phyloP scores from a whole-genome alignment of 2,888 invertebrate species.

The Drosophila nigricruria region DNA sequence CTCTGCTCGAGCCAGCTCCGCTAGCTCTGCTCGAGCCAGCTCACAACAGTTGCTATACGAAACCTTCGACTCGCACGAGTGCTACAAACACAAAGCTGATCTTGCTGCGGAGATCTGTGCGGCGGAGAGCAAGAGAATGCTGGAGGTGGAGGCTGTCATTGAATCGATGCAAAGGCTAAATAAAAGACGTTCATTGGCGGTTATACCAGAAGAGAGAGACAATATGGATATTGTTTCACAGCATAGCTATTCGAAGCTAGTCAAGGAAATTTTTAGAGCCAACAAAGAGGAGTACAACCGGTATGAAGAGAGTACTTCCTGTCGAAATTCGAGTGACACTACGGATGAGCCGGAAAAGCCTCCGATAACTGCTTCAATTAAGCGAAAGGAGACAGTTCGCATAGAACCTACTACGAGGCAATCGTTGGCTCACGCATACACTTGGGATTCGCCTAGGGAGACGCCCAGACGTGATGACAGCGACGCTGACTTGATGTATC shows the following conservation, averaged over 20 bases:
- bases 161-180: background rate
- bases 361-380: background rate
- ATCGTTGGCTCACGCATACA: background rate
- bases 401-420: background rate
- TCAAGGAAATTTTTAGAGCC: too few relatives aligned
- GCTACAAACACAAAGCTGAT: background rate
- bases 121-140: background rate
- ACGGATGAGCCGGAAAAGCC: background rate
- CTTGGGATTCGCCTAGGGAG: background rate
- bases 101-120: rapidly evolving
- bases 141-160: background rate
- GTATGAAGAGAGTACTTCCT: background rate
- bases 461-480: background rate
- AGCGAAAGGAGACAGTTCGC: background rate
- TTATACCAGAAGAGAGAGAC: background rate
- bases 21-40: background rate
- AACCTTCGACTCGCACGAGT: conserved; percentile 5
- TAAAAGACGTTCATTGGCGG: background rate
- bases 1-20: background rate
- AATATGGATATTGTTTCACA: rapidly evolving
- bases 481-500: background rate
- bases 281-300: too few relatives aligned
- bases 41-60: background rate
- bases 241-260: background rate
- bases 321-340: background rate